A percentile compares a stretch with the other conserved stretches of the same genome.
Conservation (phyloP, 2,797 vertebrate genomes). For the Leuciscus waleckii region DNA sequence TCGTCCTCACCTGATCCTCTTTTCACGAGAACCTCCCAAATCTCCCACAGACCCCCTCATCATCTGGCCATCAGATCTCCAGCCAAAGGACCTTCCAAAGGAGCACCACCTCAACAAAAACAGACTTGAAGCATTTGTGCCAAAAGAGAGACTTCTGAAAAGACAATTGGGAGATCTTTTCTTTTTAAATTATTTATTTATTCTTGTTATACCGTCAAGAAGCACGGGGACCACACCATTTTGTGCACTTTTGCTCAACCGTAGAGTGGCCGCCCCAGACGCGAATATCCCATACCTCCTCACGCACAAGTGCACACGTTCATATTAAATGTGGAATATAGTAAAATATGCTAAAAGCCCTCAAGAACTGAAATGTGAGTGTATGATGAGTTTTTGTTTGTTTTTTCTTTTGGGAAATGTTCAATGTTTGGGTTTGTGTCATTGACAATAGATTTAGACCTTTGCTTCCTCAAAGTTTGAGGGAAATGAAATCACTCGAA, state of each 20-base stretch:
- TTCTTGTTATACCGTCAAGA: conserved; percentile 64
- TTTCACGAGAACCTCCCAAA: not conserved
- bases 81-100: conserved; percentile 20
- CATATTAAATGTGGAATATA: conserved; percentile 29
- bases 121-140: conserved; percentile 48
- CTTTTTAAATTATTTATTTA: conserved; percentile 77
- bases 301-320: conserved; percentile 30
- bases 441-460: conserved; percentile 26
- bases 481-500: conserved; percentile 20
- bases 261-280: conserved; percentile 26
- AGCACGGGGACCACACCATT: conserved; percentile 46
- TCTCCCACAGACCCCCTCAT: conserved; percentile 25
- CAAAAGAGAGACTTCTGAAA: conserved; percentile 51
- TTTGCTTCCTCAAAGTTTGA: conserved; percentile 35
- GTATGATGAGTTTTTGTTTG: not conserved
- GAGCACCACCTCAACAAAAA: conserved; percentile 16
- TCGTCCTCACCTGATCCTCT: conserved; percentile 29
- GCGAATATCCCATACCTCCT: conserved; percentile 37
- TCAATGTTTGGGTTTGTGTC: conserved; percentile 22
- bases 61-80: conserved; percentile 24
- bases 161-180: conserved; percentile 53
- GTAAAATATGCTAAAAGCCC: conserved; percentile 23
- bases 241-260: conserved; percentile 48
- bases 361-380: conserved; percentile 25
- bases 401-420: conserved; percentile 14